A percentile compares a stretch with the other conserved stretches of the same genome.
Conservation (phyloP, 2,113 vertebrate species). For the Heterotilapia buettikoferi region DNA sequence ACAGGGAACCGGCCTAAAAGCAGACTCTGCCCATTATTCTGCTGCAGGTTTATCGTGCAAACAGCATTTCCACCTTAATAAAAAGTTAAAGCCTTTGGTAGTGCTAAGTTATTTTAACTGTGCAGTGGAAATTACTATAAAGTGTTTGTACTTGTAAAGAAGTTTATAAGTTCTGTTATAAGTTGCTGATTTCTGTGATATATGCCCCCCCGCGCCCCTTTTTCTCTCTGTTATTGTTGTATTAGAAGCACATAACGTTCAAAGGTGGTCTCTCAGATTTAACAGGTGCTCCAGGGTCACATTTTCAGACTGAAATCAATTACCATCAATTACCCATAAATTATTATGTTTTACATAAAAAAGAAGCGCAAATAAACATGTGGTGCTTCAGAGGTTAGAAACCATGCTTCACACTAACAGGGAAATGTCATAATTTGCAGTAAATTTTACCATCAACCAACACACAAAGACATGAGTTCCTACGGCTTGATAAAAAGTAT, state of each 20-base stretch:
- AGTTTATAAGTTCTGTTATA: background rate
- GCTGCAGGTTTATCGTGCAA: rapidly evolving
- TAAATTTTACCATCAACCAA: background rate
- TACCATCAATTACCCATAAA: background rate
- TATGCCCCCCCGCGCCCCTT: rapidly evolving
- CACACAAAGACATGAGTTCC: background rate
- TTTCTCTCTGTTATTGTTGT: background rate
- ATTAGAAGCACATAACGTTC: background rate
- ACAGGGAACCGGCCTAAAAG: background rate
- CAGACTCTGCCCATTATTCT: background rate
- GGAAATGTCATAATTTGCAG: background rate
- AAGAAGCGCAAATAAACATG: background rate
- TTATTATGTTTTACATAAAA: background rate
- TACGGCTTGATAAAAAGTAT: background rate
- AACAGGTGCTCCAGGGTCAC: background rate
- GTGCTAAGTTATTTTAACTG: background rate
- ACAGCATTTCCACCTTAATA: background rate
- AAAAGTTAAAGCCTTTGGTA: background rate
- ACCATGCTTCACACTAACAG: background rate
- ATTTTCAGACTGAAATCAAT: rapidly evolving
- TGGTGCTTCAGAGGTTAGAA: background rate
- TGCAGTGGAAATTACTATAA: background rate
- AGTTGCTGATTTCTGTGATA: background rate
- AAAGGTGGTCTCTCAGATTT: background rate
- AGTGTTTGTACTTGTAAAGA: background rate